These are phyloP conservation scores for Ectemnius lituratus DNA, from an alignment of 2,888 invertebrate genomes.

Conservation along the genomic window DNA sequence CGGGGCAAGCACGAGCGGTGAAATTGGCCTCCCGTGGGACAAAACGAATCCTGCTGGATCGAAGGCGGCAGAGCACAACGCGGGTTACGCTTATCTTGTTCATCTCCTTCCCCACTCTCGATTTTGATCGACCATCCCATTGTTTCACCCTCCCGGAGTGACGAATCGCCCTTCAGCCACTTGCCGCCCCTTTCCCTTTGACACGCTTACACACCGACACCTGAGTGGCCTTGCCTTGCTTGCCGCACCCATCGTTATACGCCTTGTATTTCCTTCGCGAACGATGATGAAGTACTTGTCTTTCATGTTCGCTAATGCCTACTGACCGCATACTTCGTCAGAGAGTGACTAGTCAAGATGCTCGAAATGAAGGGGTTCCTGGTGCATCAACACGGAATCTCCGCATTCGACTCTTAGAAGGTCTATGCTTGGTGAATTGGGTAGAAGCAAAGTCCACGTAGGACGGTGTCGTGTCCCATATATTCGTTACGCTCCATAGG, in stretches of 20 bases:
- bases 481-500: conserved; percentile 8
- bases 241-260: neutral
- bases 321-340: neutral
- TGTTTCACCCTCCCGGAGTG: neutral
- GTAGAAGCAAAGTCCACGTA: neutral
- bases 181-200: neutral
- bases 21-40: conserved; percentile 6
- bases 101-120: neutral
- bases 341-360: neutral
- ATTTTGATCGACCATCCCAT: conserved; percentile 7
- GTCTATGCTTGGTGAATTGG: neutral
- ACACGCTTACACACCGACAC: neutral
- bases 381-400: neutral
- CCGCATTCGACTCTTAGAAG: neutral
- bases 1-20: neutral
- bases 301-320: conserved; percentile 1
- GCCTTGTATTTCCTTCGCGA: neutral
- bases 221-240: neutral
- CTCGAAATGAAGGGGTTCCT: neutral
- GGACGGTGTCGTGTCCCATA: conserved; percentile 3
- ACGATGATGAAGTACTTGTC: neutral
- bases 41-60: neutral
- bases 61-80: neutral
- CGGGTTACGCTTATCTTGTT: conserved; percentile 1
- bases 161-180: neutral